phyloP scores from a whole-genome alignment of 2,797 vertebrate genomes.

The Orientallactaga sibirica region DNA sequence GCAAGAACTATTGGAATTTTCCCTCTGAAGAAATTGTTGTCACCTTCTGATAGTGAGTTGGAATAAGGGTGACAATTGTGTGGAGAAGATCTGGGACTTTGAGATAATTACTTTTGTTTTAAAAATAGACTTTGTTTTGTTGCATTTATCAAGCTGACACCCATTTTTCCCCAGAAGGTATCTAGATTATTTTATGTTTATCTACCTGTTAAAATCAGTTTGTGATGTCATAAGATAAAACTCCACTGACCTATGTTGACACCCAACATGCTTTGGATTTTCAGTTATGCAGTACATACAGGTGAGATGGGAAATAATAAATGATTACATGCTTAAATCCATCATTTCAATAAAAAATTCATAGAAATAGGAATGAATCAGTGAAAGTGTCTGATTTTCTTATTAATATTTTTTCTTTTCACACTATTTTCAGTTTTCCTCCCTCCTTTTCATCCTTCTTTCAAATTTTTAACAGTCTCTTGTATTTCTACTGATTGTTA shows the following conservation, averaged over 20 bases:
- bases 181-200: background rate
- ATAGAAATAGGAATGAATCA: background rate
- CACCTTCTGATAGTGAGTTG: background rate
- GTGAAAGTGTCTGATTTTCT: background rate
- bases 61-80: background rate
- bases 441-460: no score
- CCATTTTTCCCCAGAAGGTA: background rate
- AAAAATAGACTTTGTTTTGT: background rate
- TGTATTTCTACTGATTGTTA: background rate
- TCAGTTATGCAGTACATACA: no score
- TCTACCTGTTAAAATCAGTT: background rate
- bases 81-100: fast-evolving
- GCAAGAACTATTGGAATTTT: background rate
- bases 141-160: background rate
- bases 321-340: background rate
- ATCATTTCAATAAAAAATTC: background rate
- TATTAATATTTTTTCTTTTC: background rate
- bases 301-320: background rate
- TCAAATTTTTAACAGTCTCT: background rate
- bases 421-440: no score
- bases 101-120: slow-evolving; percentile 11
- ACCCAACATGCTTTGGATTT: background rate
- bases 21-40: background rate
- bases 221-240: background rate
- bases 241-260: background rate